Base-by-base conservation (phyloP, 2,113 vertebrate species). In the Brachyistius frenatus region DNA sequence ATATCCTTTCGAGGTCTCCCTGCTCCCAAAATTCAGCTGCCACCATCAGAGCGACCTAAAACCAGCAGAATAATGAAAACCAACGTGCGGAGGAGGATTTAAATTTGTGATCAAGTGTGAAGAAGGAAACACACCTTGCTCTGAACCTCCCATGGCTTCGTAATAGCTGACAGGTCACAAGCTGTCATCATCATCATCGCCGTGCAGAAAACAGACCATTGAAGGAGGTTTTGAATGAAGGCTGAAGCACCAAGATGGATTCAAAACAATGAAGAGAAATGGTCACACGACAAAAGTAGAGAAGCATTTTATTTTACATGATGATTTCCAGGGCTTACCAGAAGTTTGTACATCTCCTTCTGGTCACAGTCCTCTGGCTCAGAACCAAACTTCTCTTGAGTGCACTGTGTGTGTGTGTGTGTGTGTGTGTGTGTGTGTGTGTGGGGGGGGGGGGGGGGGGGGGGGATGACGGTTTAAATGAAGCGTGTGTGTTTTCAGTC, bases 121-220 rank as follows among this genome's bases (percentile, higher is more conserved):
- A 7, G 55, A 66, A 13, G 5, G 50, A 9, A 39, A 83, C 94
- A 33, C 73, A 94, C 97, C 94, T 99, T 95, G 90, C 97, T 98
- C 91, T 98, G 97, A 7, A 99, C 95, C 84, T 98, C 96, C 97
- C 97, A 99, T 33, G 97, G 97, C 80, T 99, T 99, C 68, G 96
- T 97, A 86, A 98, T 97, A 83, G 97, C 97, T 73, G 96, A 98
- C 79, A 98, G 76, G 80, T 98, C 97, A 91, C 97, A 98, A 3
- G 96, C 97, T 10, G 97, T 99, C 97, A 99, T 99, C 97, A 99
- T 99, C 97, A 99, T 98, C 97, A 98, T 98, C 39, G 97, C 97
- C 96, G 96, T 99, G 66, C 2, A 78, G 67, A 44, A 81, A 76
- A 46, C 1, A 56, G 2, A 5, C 6, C 15, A 33, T 3, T 3